phyloP scores from a whole-genome alignment of 2,888 invertebrate species.

The Trachelus stipa region DNA sequence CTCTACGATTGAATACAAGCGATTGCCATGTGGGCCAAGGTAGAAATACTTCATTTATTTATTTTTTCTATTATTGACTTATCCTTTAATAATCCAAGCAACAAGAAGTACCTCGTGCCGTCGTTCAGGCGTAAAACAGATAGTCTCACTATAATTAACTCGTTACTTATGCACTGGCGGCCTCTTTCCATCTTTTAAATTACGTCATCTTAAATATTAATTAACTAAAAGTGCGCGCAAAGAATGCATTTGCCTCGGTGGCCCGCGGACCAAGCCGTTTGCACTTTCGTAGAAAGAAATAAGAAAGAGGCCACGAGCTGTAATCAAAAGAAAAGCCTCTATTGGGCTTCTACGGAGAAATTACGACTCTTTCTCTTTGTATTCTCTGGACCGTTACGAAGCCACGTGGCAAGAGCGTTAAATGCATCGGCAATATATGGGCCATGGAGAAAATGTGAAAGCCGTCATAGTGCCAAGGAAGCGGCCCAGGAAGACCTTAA shows the following conservation, averaged over 20 bases:
- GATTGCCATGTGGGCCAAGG: neutral
- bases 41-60: neutral
- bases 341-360: neutral
- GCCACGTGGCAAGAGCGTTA: neutral
- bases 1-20: neutral
- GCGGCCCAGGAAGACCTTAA: neutral
- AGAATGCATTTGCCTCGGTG: neutral
- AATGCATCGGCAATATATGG: conserved; percentile 21
- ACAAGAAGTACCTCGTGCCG: neutral
- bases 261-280: neutral
- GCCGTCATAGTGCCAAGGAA: conserved; percentile 29
- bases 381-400: neutral
- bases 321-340: neutral
- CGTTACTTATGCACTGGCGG: neutral
- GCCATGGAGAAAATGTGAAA: conserved; percentile 62
- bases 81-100: neutral
- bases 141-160: neutral
- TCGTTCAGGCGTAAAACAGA: neutral
- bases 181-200: neutral
- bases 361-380: neutral
- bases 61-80: neutral
- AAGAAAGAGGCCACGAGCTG: neutral
- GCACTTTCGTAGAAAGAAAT: neutral
- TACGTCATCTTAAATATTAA: neutral
- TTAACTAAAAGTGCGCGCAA: neutral